A percentile compares a stretch with the other conserved stretches of the same genome.
Evolutionary conservation across 1,140 invertebrate genomes (phyloP).

Genomic region (Holcopasites calliopsidis): DNA sequence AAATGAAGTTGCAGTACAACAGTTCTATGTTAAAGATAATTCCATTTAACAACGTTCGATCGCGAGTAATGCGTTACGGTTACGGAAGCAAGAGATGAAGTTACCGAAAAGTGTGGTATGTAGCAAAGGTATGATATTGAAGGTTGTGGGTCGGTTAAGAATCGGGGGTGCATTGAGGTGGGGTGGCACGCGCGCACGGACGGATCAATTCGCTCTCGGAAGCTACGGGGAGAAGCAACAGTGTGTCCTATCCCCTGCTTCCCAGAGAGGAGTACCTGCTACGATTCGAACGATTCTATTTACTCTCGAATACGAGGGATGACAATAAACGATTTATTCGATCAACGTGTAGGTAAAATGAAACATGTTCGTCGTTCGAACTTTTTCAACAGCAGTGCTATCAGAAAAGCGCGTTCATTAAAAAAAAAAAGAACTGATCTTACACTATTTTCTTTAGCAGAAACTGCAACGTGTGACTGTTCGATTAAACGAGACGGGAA

Average conservation of each 20-base stretch:
- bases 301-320: constrained; percentile 13
- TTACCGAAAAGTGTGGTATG: constrained; percentile 16
- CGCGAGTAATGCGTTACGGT: not conserved
- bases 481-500: not conserved
- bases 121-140: constrained; percentile 40
- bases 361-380: not conserved
- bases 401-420: too few relatives aligned
- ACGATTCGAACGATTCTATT: constrained; percentile 33
- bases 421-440: too few relatives aligned
- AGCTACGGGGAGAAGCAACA: constrained; percentile 66
- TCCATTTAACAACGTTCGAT: too few relatives aligned
- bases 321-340: constrained; percentile 25
- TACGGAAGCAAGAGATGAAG: constrained; percentile 27
- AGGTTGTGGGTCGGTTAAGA: constrained; percentile 56
- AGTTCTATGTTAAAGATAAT: not conserved
- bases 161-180: constrained; percentile 51
- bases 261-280: constrained; percentile 49
- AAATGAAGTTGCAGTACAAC: too few relatives aligned
- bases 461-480: not conserved
- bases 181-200: constrained; percentile 53
- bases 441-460: not conserved
- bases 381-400: not conserved
- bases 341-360: constrained; percentile 22
- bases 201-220: constrained; percentile 67
- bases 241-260: constrained; percentile 58